These are phyloP conservation scores for Remorina albescens DNA, from an alignment of 2,797 vertebrate species.

Conservation along the genomic window DNA sequence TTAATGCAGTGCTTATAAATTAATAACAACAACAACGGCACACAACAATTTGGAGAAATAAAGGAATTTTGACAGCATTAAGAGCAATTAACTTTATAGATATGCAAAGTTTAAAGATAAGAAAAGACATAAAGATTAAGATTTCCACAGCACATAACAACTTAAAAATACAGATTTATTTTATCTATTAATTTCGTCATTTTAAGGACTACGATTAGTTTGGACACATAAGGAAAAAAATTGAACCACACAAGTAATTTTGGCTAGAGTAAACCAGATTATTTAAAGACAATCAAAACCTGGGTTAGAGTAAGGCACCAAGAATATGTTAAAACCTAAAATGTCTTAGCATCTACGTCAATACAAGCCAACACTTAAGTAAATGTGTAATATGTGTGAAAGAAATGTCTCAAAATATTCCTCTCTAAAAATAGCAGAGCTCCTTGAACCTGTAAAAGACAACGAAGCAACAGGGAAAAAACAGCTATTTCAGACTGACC, in stretches of 20 bases:
- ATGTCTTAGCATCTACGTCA: not conserved
- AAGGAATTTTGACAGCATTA: not conserved
- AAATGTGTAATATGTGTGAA: not conserved
- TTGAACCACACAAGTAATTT: not conserved
- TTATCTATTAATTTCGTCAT: not conserved
- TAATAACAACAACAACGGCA: no score
- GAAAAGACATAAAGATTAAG: not conserved
- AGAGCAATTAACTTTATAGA: not conserved
- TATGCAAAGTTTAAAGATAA: not conserved
- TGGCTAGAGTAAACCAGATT: not conserved
- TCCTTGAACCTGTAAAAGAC: not conserved
- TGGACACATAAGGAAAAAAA: no score
- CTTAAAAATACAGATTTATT: not conserved
- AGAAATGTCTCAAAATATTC: no score
- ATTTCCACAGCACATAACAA: not conserved
- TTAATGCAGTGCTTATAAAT: no score
- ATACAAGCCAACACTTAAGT: not conserved
- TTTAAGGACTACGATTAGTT: not conserved
- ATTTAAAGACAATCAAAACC: not conserved
- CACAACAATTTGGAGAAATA: not conserved
- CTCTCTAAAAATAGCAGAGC: not conserved
- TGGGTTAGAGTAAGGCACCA: no score
- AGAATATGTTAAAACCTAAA: not conserved
- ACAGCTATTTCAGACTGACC: conserved; percentile 82
- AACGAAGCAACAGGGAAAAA: not conserved